These are phyloP conservation scores for Seriola quinqueradiata DNA, from an alignment of 2,113 vertebrate genomes.

Conservation along the genomic window DNA sequence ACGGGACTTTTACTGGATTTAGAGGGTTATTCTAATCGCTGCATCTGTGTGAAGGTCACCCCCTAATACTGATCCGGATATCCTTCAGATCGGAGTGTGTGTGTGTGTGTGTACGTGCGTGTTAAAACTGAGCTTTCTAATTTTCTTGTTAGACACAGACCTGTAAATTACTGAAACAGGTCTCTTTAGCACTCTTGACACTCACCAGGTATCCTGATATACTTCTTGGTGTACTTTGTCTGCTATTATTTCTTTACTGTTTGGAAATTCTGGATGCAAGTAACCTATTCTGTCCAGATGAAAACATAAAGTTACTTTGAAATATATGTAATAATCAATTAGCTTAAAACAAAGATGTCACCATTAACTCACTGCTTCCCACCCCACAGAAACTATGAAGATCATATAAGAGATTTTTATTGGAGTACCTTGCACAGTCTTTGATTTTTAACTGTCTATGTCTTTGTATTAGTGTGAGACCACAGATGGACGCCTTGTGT, in stretches of 20 bases:
- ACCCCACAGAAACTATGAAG: background rate
- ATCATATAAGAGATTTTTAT: background rate
- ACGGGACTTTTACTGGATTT: slow-evolving; percentile 59
- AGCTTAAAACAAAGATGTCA: background rate
- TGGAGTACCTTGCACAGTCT: background rate
- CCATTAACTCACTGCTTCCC: background rate
- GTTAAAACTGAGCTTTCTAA: slow-evolving; percentile 5
- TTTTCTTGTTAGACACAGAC: slow-evolving; percentile 13
- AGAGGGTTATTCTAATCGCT: slow-evolving; percentile 40
- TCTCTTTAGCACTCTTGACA: background rate
- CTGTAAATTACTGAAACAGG: slow-evolving; percentile 1
- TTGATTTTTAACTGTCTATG: slow-evolving; percentile 17
- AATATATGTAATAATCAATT: background rate
- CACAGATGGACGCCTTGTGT: slow-evolving; percentile 93
- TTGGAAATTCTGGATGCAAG: background rate
- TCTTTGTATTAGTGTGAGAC: slow-evolving; percentile 63
- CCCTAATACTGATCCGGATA: slow-evolving; percentile 32
- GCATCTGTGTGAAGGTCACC: slow-evolving; percentile 73
- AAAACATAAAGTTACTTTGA: slow-evolving; percentile 16
- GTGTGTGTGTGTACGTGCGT: slow-evolving; percentile 14
- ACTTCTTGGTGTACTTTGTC: background rate
- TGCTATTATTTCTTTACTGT: background rate
- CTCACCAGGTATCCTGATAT: background rate
- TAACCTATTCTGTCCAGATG: background rate
- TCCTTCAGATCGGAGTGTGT: slow-evolving; percentile 15